Evolutionary conservation across 1,140 invertebrate genomes (phyloP).

Genomic region (Copidosoma floridanum): DNA sequence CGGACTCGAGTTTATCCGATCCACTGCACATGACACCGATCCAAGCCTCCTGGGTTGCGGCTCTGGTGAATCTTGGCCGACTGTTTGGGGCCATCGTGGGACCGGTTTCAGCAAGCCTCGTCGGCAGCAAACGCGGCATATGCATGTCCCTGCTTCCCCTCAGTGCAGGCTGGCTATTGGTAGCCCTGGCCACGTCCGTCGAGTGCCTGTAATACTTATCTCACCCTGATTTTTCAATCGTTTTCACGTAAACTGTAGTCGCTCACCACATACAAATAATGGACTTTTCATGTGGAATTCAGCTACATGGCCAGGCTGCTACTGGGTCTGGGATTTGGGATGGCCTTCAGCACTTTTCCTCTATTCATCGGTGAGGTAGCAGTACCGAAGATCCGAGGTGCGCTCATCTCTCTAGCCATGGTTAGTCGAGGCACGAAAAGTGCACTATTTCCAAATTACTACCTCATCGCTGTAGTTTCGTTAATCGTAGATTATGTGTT

Average conservation of each 20-base stretch:
- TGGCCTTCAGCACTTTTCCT: constrained; percentile 64
- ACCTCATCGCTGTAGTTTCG: too few relatives aligned
- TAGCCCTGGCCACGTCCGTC: constrained; percentile 57
- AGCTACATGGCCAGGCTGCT: constrained; percentile 59
- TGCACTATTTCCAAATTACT: too few relatives aligned
- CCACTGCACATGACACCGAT: constrained; percentile 58
- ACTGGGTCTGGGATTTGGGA: constrained; percentile 65
- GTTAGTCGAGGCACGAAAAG: too few relatives aligned
- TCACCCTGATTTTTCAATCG: too few relatives aligned
- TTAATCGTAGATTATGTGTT: too few relatives aligned
- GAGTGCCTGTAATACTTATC: too few relatives aligned
- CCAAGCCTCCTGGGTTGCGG: constrained; percentile 66
- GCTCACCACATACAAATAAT: too few relatives aligned
- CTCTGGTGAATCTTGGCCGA: constrained; percentile 56
- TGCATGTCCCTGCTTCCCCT: constrained; percentile 62
- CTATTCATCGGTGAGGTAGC: constrained; percentile 68
- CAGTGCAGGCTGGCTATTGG: constrained; percentile 61
- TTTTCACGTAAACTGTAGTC: too few relatives aligned
- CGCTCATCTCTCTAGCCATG: constrained; percentile 50
- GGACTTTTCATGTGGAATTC: too few relatives aligned
- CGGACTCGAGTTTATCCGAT: constrained; percentile 47
- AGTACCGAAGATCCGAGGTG: constrained; percentile 63
- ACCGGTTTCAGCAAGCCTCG: constrained; percentile 47
- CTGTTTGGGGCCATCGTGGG: constrained; percentile 46
- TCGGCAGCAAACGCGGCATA: constrained; percentile 68